Base-by-base conservation (phyloP, 2,888 invertebrate genomes). In the Ochropleura plecta region DNA sequence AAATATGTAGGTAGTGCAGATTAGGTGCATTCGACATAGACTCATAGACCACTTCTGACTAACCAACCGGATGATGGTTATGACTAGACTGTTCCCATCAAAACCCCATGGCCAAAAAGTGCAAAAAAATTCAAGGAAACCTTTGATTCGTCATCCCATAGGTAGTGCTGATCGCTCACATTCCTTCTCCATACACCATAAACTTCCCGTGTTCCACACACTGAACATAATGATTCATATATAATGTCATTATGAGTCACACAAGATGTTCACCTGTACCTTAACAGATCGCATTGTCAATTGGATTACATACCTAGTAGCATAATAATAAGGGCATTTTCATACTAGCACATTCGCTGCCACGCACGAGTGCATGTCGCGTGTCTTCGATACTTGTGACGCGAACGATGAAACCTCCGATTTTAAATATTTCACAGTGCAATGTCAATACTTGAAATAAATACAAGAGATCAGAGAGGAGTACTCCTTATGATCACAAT, bases 171-270 rank as follows among this genome's bases (percentile, higher is more conserved):
- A 88, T 82, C 78, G 81, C 79, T 77, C 85, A 81, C 85, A 90
- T 89, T 90, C 90, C 86, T 86, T 68, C 80, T 86, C 88, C 85
- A 82, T 85, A 80, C 82, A 86, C 88, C 87, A 85, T 85, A 81
- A 82, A 89, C 87, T 91, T 91, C 90, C 90, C 91, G 90, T 92
- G 87, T 86, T 86, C 88, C 86, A 87, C 88, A 89, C 88, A 73
- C 81, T 88, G 89, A 89, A 89, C 90, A 89, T 77, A 69, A 83
- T 92, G 90, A 92, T 80, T 85, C 87, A 87, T 84, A 71, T 73
- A 85, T 75, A 76, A 71, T 83, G 78, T 62, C 83, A 88, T 81
- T 78, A 86, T 91, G 91, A 91, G 72, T 92, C 90, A 92, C 65
- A 81, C 72, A 80, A 85, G 79, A 87, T 87, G 71, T 88, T 88